A percentile compares a stretch with the other conserved stretches of the same genome.
Conservation (phyloP, 2,797 vertebrate species). For the Astyanax mexicanus region DNA sequence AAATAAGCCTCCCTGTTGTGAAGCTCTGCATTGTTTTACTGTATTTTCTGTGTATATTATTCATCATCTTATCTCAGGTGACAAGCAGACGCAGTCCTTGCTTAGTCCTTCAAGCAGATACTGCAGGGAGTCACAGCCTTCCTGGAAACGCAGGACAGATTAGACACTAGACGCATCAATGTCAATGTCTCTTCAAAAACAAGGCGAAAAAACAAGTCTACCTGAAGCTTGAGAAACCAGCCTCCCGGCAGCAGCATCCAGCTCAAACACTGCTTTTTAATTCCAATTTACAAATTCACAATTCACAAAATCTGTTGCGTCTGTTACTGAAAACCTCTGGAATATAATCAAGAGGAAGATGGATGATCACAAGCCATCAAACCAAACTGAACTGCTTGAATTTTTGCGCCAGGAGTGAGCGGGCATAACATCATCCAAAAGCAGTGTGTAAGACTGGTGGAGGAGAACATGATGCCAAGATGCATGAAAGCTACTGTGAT, state of each 20-base stretch:
- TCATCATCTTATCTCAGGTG: slow-evolving; percentile 36
- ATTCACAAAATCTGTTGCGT: too few species aligned
- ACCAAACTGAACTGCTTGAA: too few species aligned
- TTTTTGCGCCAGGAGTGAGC: too few species aligned
- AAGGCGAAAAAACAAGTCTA: background rate
- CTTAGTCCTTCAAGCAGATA: slow-evolving; percentile 21
- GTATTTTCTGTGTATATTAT: slow-evolving; percentile 20
- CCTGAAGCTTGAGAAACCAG: too few species aligned
- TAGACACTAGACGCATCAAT: slow-evolving; percentile 14
- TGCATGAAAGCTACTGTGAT: too few species aligned
- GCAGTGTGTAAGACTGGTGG: too few species aligned
- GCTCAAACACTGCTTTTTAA: background rate
- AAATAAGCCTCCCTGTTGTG: slow-evolving; percentile 29
- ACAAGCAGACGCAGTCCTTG: slow-evolving; percentile 43
- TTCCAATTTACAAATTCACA: too few species aligned
- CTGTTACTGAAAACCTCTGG: too few species aligned
- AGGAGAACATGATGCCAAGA: too few species aligned
- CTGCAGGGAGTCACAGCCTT: slow-evolving; percentile 10
- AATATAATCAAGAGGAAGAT: too few species aligned
- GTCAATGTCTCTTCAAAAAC: background rate
- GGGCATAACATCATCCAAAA: too few species aligned
- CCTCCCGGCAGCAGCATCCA: background rate
- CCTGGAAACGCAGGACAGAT: background rate
- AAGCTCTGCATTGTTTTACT: slow-evolving; percentile 28
- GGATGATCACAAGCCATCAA: too few species aligned